Evolutionary conservation across 2,888 invertebrate species (phyloP).

Genomic region (Spodoptera exigua): DNA sequence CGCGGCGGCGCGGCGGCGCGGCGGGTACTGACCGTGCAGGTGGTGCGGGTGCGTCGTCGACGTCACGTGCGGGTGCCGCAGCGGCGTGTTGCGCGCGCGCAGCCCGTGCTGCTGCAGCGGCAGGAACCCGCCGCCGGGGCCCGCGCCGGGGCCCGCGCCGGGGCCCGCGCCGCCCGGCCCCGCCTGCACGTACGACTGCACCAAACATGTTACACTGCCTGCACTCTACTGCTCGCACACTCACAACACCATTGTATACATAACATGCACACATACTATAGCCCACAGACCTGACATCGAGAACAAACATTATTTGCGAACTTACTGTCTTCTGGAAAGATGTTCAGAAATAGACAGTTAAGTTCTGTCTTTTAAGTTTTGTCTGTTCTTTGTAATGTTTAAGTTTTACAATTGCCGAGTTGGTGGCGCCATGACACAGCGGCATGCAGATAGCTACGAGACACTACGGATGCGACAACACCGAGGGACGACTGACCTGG

Average conservation of each 20-base stretch:
- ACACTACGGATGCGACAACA: conserved; percentile 5
- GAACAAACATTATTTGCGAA: too few relatives aligned
- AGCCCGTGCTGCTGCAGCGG: conserved; percentile 57
- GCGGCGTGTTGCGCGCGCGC: conserved; percentile 78
- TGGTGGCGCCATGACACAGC: too few relatives aligned
- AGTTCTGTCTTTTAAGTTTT: too few relatives aligned
- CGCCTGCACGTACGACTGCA: conserved; percentile 75
- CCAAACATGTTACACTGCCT: not conserved
- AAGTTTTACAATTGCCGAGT: too few relatives aligned
- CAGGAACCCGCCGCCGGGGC: conserved; percentile 58
- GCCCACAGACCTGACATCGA: too few relatives aligned
- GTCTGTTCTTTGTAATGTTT: too few relatives aligned
- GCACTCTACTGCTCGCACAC: not conserved
- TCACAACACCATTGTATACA: conserved; percentile 3
- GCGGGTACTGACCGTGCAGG: conserved; percentile 89
- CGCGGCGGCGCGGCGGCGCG: conserved; percentile 91
- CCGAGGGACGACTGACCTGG: conserved; percentile 75
- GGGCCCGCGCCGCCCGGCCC: conserved; percentile 45
- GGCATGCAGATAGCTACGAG: too few relatives aligned
- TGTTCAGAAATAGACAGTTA: too few relatives aligned
- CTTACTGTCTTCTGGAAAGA: too few relatives aligned
- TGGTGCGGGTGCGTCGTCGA: conserved; percentile 91
- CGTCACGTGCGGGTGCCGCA: conserved; percentile 90
- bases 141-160: conserved; percentile 6
- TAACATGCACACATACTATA: conserved; percentile 25